Conservation (phyloP, 2,113 vertebrate genomes). For the Suricata suricatta region DNA sequence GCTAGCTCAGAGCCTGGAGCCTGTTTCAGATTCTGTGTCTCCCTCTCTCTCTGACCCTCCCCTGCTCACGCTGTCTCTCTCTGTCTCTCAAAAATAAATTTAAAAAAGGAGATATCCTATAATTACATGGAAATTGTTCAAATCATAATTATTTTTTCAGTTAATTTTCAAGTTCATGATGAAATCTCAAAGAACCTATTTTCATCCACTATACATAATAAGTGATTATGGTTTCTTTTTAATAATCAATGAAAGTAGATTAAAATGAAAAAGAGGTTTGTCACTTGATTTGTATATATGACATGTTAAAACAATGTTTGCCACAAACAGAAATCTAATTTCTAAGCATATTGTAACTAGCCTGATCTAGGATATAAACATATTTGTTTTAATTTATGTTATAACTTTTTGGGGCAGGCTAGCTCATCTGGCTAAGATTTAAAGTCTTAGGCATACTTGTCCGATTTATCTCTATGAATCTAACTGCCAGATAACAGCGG, state of each 20-base stretch:
- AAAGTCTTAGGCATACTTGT: background rate
- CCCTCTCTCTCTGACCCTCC: no score
- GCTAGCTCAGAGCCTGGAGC: no score
- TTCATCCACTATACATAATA: background rate
- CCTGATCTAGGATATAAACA: background rate
- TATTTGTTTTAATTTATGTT: background rate
- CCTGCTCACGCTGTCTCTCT: no score
- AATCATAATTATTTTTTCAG: slow-evolving; percentile 60
- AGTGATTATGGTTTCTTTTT: slow-evolving; percentile 41
- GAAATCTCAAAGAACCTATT: background rate
- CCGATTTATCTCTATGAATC: background rate
- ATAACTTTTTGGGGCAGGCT: background rate
- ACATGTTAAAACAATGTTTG: background rate
- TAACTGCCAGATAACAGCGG: background rate
- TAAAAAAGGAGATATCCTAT: background rate
- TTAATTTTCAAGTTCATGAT: slow-evolving; percentile 48
- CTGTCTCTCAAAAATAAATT: no score
- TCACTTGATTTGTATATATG: background rate
- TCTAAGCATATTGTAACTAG: background rate
- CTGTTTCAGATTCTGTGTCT: no score
- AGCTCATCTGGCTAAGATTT: slow-evolving; percentile 15
- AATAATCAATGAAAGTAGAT: slow-evolving; percentile 14
- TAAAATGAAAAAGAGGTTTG: slow-evolving; percentile 33
- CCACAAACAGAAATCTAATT: background rate
- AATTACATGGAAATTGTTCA: slow-evolving; percentile 43